Conservation (phyloP, 2,113 vertebrate species). For the Hirundichthys speculiger region DNA sequence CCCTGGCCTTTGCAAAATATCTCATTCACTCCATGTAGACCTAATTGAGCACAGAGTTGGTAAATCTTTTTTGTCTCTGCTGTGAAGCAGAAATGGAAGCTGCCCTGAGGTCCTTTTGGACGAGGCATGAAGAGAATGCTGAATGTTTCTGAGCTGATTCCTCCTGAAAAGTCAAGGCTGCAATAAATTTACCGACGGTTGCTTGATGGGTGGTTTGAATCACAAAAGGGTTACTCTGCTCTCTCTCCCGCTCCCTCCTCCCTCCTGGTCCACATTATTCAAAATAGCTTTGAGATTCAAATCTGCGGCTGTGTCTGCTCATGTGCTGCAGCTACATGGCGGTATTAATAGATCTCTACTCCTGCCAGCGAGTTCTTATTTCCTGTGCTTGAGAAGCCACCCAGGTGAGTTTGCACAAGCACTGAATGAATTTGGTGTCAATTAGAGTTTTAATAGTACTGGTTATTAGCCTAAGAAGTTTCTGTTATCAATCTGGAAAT, state of each 20-base stretch:
- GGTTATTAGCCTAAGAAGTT: conserved; percentile 41
- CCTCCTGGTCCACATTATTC: conserved; percentile 36
- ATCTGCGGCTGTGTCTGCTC: conserved; percentile 42
- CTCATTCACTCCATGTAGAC: conserved; percentile 40
- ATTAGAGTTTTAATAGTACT: conserved; percentile 32
- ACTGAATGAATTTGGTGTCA: conserved; percentile 36
- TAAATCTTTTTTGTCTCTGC: conserved; percentile 38
- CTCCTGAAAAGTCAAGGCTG: conserved; percentile 39
- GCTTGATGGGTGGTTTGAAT: conserved; percentile 62
- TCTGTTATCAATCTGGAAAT: conserved; percentile 46
- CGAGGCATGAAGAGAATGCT: conserved; percentile 28
- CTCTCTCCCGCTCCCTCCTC: conserved; percentile 9
- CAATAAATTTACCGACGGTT: conserved; percentile 31
- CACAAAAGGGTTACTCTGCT: conserved; percentile 18
- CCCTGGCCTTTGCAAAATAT: conserved; percentile 36
- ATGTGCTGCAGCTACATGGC: conserved; percentile 37
- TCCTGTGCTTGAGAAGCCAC: conserved; percentile 15
- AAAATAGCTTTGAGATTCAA: conserved; percentile 39
- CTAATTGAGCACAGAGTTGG: conserved; percentile 62
- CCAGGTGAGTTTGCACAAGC: conserved; percentile 57
- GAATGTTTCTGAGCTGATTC: conserved; percentile 31
- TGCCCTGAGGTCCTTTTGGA: conserved; percentile 32
- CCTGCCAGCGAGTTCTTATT: conserved; percentile 27
- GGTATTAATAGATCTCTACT: conserved; percentile 49
- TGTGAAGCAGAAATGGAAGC: conserved; percentile 39